These are phyloP conservation scores for Porites lobata DNA, from an alignment of 92 coral and sea anemone species.

Conservation along the genomic window DNA sequence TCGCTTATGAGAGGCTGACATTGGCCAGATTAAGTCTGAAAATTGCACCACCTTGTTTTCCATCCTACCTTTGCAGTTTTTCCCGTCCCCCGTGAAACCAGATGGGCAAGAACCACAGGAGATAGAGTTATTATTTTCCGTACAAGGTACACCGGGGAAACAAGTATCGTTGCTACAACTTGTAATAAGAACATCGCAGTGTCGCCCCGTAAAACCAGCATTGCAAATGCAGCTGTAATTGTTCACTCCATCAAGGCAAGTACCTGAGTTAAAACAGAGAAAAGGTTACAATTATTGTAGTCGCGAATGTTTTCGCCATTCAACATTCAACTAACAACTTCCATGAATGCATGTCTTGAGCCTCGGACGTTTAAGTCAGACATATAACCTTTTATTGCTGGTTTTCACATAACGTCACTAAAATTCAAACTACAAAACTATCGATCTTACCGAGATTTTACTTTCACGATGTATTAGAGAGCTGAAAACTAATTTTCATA, in stretches of 20 bases:
- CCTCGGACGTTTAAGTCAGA: too few relatives aligned
- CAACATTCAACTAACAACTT: too few relatives aligned
- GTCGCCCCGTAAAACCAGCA: slow-evolving; percentile 20
- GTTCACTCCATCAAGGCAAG: slow-evolving; percentile 25
- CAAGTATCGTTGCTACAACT: slow-evolving; percentile 9
- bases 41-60: slow-evolving; percentile 7
- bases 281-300: not conserved
- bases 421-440: too few relatives aligned
- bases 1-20: too few relatives aligned
- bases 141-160: slow-evolving; percentile 6
- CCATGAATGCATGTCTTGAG: too few relatives aligned
- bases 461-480: too few relatives aligned
- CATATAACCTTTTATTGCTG: too few relatives aligned
- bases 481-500: too few relatives aligned
- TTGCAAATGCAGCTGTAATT: slow-evolving; percentile 39
- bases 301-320: not conserved
- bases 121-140: not conserved
- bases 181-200: slow-evolving; percentile 6
- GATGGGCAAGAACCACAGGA: slow-evolving; percentile 36
- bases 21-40: slow-evolving; percentile 4
- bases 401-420: too few relatives aligned
- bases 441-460: too few relatives aligned
- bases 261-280: not conserved
- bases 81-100: slow-evolving; percentile 42
- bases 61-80: not conserved